Conservation (phyloP, 2,888 invertebrate species). For the Himalopsyche tibetana region DNA sequence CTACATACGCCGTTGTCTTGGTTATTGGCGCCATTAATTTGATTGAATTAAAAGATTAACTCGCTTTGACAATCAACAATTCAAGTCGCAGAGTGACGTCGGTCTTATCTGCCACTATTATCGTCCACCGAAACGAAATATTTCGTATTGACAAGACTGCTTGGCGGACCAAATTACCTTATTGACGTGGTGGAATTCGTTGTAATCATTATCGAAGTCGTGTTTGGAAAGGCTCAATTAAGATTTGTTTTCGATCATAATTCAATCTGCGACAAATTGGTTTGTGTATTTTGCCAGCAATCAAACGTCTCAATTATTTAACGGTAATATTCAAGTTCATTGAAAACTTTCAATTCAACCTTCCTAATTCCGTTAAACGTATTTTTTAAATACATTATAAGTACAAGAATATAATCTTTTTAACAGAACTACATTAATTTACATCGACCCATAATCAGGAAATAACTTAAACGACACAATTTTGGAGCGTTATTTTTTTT, state of each 20-base stretch:
- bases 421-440: no score
- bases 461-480: no score
- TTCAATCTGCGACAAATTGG: no score
- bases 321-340: no score
- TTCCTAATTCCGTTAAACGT: no score
- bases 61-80: constrained; percentile 48
- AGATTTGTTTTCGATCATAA: not conserved
- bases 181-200: not conserved
- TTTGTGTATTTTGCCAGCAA: no score
- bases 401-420: no score
- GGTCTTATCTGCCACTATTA: not conserved
- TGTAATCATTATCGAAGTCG: not conserved
- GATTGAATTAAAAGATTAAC: constrained; percentile 58
- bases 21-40: constrained; percentile 57
- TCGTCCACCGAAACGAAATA: not conserved
- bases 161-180: not conserved
- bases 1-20: constrained; percentile 1
- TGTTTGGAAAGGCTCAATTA: not conserved
- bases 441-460: no score
- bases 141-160: constrained; percentile 5
- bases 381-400: no score
- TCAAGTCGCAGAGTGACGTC: constrained; percentile 47
- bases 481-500: no score
- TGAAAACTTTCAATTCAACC: no score
- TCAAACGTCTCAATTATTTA: no score